Percentiles rank a stretch among this genome's conserved stretches.
Conservation (phyloP, 2,888 invertebrate species). For the Heliconius aoede region DNA sequence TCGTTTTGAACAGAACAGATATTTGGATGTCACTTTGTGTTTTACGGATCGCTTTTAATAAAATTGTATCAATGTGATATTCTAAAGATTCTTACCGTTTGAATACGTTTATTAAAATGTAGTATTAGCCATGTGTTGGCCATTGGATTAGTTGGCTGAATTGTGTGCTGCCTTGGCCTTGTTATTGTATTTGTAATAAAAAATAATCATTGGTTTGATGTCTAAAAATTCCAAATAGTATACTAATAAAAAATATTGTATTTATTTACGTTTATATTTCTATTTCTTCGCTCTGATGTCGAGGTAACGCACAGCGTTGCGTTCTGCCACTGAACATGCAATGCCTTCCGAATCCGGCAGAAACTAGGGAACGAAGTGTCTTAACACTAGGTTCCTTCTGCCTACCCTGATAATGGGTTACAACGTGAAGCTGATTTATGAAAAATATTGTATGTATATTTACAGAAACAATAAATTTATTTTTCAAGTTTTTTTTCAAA, state of each 20-base stretch:
- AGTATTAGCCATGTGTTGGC: not conserved
- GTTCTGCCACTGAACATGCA: too few species aligned
- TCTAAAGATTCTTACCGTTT: slow-evolving; percentile 35
- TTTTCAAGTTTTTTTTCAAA: not conserved
- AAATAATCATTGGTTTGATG: too few species aligned
- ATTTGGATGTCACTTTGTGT: slow-evolving; percentile 55
- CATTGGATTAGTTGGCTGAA: not conserved
- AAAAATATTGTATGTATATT: too few species aligned
- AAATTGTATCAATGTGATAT: slow-evolving; percentile 42
- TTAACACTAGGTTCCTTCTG: too few species aligned
- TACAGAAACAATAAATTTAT: not conserved
- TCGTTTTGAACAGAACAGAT: slow-evolving; percentile 52
- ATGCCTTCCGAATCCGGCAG: too few species aligned
- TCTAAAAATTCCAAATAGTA: not conserved
- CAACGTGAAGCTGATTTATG: too few species aligned
- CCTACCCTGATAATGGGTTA: too few species aligned
- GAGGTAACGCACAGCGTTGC: too few species aligned
- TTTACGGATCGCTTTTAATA: slow-evolving; percentile 50
- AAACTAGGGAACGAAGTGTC: too few species aligned
- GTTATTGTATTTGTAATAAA: not conserved
- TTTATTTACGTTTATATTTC: too few species aligned
- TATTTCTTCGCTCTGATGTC: too few species aligned
- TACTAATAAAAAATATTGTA: not conserved
- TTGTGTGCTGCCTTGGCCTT: not conserved
- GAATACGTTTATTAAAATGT: slow-evolving; percentile 5